phyloP scores from a whole-genome alignment of 2,113 vertebrate genomes.

The Engystomops pustulosus region DNA sequence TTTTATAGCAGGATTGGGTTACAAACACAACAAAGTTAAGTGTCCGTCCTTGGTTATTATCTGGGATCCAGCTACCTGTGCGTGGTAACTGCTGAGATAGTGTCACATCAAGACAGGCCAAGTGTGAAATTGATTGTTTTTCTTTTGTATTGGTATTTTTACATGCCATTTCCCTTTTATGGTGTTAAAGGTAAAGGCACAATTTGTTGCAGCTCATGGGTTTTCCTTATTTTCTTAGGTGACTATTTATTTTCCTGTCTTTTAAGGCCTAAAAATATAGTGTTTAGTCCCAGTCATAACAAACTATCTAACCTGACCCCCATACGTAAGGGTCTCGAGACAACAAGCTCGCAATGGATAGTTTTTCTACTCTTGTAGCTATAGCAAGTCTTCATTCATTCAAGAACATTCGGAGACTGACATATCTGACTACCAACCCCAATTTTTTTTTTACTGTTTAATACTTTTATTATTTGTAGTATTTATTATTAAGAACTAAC shows the following conservation, averaged over 20 bases:
- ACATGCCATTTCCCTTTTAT: neutral
- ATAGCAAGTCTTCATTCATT: too few relatives aligned
- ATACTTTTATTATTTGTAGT: too few relatives aligned
- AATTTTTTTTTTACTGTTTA: too few relatives aligned
- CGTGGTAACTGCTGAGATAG: conserved; percentile 21
- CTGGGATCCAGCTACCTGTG: conserved; percentile 47
- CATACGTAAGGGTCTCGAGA: too few relatives aligned
- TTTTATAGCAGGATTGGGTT: conserved; percentile 40
- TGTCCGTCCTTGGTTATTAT: conserved; percentile 32
- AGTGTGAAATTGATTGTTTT: conserved; percentile 32
- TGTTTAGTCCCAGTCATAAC: too few relatives aligned
- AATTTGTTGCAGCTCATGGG: neutral
- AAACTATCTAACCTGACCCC: too few relatives aligned
- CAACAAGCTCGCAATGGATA: too few relatives aligned
- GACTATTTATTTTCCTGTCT: neutral
- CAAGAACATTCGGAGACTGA: too few relatives aligned
- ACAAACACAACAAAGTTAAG: conserved; percentile 53
- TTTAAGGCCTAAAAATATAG: neutral
- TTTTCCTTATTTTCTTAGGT: neutral
- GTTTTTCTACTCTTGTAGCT: too few relatives aligned
- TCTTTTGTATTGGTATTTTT: conserved; percentile 14
- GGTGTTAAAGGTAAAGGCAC: neutral
- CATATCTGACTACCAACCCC: too few relatives aligned
- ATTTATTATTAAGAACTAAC: too few relatives aligned
- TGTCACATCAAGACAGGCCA: neutral